These are phyloP conservation scores for Thera obeliscata DNA, from an alignment of 2,888 invertebrate genomes.

Conservation along the genomic window DNA sequence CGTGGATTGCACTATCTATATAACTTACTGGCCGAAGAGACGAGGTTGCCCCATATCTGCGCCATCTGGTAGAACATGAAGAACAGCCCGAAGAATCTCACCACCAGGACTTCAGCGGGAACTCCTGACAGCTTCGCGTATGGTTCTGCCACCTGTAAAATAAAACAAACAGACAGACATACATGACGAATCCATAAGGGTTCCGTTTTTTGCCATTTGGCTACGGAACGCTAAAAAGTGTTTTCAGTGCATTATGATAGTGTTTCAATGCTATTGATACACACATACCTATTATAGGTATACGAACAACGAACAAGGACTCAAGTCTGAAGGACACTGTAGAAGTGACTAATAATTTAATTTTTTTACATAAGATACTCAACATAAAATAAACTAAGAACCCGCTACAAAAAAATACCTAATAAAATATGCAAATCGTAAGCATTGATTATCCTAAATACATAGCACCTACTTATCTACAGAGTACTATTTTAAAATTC, in stretches of 20 bases:
- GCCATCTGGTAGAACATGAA: conserved; percentile 98
- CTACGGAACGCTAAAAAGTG: too few species aligned
- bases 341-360: too few species aligned
- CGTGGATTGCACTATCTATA: not conserved
- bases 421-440: not conserved
- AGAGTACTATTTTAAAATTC: conserved; percentile 16
- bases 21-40: conserved; percentile 91
- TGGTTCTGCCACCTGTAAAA: conserved; percentile 89
- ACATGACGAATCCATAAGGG: too few species aligned
- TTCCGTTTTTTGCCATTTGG: too few species aligned
- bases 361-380: not conserved
- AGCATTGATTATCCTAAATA: conserved; percentile 3
- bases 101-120: conserved; percentile 90
- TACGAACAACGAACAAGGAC: too few species aligned
- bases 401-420: not conserved
- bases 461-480: conserved; percentile 2
- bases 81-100: conserved; percentile 96
- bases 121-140: conserved; percentile 89
- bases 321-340: not conserved
- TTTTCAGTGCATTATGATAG: too few species aligned
- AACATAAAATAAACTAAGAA: not conserved
- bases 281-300: too few species aligned
- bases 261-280: too few species aligned
- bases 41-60: conserved; percentile 97
- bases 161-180: too few species aligned